A percentile compares a stretch with the other conserved stretches of the same genome.
Conservation (phyloP, 1,140 invertebrate species). For the Listronotus oregonensis region DNA sequence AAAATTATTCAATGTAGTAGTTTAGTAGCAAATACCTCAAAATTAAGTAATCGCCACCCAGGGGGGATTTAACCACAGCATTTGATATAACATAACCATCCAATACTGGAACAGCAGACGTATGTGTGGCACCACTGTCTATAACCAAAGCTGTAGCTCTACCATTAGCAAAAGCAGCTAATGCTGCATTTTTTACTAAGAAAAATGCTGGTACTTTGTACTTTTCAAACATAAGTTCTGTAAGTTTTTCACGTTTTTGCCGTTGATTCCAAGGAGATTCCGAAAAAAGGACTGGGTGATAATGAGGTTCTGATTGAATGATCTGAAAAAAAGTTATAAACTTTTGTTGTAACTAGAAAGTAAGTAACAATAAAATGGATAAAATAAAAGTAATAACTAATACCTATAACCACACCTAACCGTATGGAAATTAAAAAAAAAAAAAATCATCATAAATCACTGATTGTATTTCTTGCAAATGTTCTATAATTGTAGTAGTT, state of each 20-base stretch:
- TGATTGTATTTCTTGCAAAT: no score
- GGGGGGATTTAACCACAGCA: conserved; percentile 87
- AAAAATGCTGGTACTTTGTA: conserved; percentile 96
- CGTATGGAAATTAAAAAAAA: no score
- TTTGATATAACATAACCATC: conserved; percentile 91
- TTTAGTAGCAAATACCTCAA: conserved; percentile 19
- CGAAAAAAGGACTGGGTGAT: conserved; percentile 92
- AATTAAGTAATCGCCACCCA: conserved; percentile 65
- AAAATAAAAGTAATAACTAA: no score
- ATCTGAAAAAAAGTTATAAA: conserved; percentile 56
- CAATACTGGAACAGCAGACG: conserved; percentile 88
- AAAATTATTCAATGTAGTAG: no score
- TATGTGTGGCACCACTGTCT: conserved; percentile 92
- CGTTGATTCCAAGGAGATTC: conserved; percentile 92
- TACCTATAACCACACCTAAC: no score
- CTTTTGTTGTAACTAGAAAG: no score
- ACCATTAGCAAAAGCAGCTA: conserved; percentile 93
- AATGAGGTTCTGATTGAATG: conserved; percentile 82
- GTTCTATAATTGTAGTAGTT: no score
- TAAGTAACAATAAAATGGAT: no score
- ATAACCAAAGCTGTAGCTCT: conserved; percentile 88
- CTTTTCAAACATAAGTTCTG: conserved; percentile 95
- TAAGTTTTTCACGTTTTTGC: conserved; percentile 85
- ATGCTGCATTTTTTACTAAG: conserved; percentile 91
- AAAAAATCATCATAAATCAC: no score